Evolutionary conservation across 37 sponge, comb jelly and placozoan genomes (phyloP), one percentile per base, ranked within the genome.

Genomic region (Chondrosia reniformis): DNA sequence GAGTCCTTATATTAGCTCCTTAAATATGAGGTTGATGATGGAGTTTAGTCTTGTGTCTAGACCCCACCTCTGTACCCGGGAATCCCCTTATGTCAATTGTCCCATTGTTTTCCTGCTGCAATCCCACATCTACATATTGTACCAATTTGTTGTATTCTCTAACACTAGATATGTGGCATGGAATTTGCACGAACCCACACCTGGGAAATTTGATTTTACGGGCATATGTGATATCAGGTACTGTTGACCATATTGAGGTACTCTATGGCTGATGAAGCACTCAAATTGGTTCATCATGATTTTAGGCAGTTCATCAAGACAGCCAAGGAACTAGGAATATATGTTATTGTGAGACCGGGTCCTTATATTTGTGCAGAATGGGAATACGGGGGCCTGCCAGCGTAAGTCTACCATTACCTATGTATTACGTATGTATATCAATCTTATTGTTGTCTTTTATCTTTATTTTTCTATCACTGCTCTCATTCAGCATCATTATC

Each of bases 281-380:
- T 49, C 52, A 49, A 19, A 76, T 59, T 5, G 76, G 15, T 15
- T 19, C 15, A 19, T 49, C 52, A 49, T 13, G n/a, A 6, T 59
- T 59, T 30, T 49, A 57, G 66, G 7, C 46, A 81, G 75, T 97
- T 79, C 71, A 49, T 97, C 40, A 33, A 1, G 8, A 55, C 65
- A 55, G 97, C 97, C 7, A 86, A 93, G 37, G 52, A 42, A 6
- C 58, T 93, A 17, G 92, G 88, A 2, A 77, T 97, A 8, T 64
- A 94, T 46, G 94, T 91, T 45, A 94, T 97, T 28, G 77, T 97
- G 19, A 76, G 97, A 43, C 97, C 97, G 36, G 97, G 97, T 1
- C 97, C 97, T 0, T 97, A 94, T 83, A 97, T 97, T 78, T 97
- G 97, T 79, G 91, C 92, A 9, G 97, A 97, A 82, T 97, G 94